These are phyloP conservation scores for Mactromeris polynyma DNA, from an alignment of 2,888 invertebrate species.

Conservation along the genomic window DNA sequence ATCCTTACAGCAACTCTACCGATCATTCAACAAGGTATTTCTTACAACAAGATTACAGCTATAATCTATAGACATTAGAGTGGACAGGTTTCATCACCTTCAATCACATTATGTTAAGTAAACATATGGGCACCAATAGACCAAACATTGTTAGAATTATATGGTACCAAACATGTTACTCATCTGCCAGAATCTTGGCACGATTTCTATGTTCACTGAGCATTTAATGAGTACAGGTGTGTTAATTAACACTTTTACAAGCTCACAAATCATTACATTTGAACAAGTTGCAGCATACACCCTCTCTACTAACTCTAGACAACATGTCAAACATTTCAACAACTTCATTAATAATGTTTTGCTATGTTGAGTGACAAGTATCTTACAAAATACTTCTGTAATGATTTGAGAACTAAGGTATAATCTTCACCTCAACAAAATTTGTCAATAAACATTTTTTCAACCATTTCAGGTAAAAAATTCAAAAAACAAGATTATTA, in stretches of 20 bases:
- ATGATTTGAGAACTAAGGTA: not conserved
- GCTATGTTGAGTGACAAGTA: not conserved
- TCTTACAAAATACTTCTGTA: not conserved
- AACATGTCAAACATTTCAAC: constrained; percentile 33
- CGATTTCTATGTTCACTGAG: constrained; percentile 20
- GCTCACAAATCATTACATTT: constrained; percentile 35
- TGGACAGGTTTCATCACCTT: constrained; percentile 12
- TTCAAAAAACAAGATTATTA: too few relatives aligned
- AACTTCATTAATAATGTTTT: constrained; percentile 21
- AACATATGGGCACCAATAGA: not conserved
- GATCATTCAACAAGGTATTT: not conserved
- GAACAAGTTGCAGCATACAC: not conserved
- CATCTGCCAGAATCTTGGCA: constrained; percentile 20
- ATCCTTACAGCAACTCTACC: not conserved
- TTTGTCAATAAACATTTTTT: too few relatives aligned
- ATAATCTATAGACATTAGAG: not conserved
- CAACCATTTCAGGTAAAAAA: too few relatives aligned
- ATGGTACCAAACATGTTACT: not conserved
- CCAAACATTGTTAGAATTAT: constrained; percentile 8
- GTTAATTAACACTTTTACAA: constrained; percentile 35
- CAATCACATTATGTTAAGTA: not conserved
- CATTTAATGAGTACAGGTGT: constrained; percentile 43
- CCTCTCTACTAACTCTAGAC: not conserved
- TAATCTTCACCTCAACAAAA: too few relatives aligned
- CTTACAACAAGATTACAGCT: not conserved